These are phyloP conservation scores for Oreotrochilus melanogaster DNA, from an alignment of 2,113 vertebrate genomes.

Conservation along the genomic window DNA sequence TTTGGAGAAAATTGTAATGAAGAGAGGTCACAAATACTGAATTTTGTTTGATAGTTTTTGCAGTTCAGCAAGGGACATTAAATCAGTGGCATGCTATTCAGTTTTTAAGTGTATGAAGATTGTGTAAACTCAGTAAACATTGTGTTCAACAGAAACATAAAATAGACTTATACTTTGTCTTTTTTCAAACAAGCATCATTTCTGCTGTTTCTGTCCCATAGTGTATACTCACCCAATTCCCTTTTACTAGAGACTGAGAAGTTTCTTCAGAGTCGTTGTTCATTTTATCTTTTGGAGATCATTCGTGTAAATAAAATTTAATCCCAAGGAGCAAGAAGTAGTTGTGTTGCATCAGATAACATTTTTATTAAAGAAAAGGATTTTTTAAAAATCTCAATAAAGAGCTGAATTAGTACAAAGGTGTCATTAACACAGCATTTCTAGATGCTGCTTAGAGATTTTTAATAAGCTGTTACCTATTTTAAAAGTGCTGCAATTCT, in stretches of 20 bases:
- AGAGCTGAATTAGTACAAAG: background rate
- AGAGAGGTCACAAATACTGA: background rate
- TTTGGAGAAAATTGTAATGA: background rate
- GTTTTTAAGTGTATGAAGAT: background rate
- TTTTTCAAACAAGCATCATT: background rate
- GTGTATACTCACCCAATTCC: background rate
- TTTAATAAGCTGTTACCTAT: background rate
- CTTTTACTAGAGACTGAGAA: background rate
- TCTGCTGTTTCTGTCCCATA: background rate
- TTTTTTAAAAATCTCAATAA: background rate
- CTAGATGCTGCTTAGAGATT: background rate
- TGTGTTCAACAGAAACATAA: background rate
- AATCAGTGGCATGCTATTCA: background rate
- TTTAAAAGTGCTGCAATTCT: background rate
- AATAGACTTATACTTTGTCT: background rate
- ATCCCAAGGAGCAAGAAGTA: background rate
- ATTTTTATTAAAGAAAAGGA: background rate
- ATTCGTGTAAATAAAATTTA: background rate
- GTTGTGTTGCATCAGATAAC: background rate
- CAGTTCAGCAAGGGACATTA: background rate
- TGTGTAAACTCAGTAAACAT: background rate
- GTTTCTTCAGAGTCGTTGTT: background rate
- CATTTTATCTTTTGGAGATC: background rate
- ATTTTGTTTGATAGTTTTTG: background rate
- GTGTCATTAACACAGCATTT: background rate